Conservation (phyloP, 2,113 vertebrate species). For the Corythornis cristatus region DNA sequence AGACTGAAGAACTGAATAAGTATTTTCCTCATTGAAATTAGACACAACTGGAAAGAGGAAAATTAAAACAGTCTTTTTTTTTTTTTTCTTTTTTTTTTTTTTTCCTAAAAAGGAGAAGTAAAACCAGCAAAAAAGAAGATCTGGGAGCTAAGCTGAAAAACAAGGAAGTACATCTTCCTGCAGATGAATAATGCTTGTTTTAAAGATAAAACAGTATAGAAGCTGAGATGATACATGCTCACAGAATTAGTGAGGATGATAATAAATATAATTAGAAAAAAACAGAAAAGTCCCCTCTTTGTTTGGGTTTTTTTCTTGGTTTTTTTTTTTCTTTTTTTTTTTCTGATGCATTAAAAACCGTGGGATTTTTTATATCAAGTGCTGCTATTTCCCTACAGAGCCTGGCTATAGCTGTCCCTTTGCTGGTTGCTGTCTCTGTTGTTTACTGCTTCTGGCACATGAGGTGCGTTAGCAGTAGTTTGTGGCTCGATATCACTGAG, state of each 20-base stretch:
- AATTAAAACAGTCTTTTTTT: not conserved
- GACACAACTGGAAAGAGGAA: not conserved
- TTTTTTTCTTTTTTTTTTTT: slow-evolving; percentile 49
- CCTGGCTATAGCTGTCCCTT: not conserved
- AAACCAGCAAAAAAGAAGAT: slow-evolving; percentile 62
- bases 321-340: not conserved
- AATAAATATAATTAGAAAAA: not conserved
- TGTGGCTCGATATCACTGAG: not conserved
- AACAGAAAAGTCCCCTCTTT: not conserved
- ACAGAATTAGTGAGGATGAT: not conserved
- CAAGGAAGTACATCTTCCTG: slow-evolving; percentile 34
- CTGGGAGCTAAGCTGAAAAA: slow-evolving; percentile 48
- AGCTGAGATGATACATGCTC: not conserved
- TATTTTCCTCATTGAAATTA: slow-evolving; percentile 9
- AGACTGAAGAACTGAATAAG: not conserved
- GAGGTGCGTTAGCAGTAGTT: not conserved
- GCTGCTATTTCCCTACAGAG: not conserved
- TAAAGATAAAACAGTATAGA: not conserved
- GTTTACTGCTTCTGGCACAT: not conserved
- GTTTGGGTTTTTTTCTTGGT: too few species aligned
- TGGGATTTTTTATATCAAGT: not conserved
- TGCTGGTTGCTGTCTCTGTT: not conserved
- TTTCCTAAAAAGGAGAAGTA: slow-evolving; percentile 65
- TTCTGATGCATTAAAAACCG: not conserved
- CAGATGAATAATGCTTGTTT: slow-evolving; percentile 5